phyloP scores from a whole-genome alignment of 2,113 vertebrate genomes.

The Platichthys flesus region DNA sequence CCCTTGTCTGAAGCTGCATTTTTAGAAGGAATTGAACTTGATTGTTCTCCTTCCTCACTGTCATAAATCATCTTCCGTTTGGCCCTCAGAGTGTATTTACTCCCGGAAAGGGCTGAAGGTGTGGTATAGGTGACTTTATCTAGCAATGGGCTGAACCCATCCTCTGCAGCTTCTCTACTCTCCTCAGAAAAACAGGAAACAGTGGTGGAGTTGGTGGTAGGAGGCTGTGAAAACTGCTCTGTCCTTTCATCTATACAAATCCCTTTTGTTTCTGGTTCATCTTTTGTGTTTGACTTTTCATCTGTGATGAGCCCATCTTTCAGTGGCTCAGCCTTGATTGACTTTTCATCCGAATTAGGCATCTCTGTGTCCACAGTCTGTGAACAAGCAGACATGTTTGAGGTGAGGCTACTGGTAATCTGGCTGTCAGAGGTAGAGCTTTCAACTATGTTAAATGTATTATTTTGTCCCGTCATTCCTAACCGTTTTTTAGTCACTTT shows the following conservation, averaged over 20 bases:
- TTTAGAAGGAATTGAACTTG: conserved; percentile 83
- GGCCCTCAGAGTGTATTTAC: conserved; percentile 93
- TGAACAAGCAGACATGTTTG: conserved; percentile 33
- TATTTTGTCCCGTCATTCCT: conserved; percentile 74
- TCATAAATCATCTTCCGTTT: conserved; percentile 93
- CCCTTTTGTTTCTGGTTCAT: conserved; percentile 28
- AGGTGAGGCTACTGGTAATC: conserved; percentile 21
- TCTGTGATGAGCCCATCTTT: neutral
- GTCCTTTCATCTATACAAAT: conserved; percentile 17
- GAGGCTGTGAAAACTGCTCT: conserved; percentile 19
- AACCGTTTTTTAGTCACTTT: conserved; percentile 89
- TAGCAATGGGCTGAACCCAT: conserved; percentile 62
- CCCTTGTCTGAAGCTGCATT: conserved; percentile 80
- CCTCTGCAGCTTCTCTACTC: conserved; percentile 48
- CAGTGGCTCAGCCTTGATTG: conserved; percentile 1
- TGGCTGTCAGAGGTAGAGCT: conserved; percentile 53
- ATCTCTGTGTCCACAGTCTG: conserved; percentile 44
- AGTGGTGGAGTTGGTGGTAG: conserved; percentile 28
- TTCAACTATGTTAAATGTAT: conserved; percentile 66
- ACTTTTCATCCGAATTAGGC: conserved; percentile 23
- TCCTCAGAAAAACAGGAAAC: conserved; percentile 42
- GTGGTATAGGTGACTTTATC: conserved; percentile 83
- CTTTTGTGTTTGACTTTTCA: neutral
- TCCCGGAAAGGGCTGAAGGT: conserved; percentile 88
- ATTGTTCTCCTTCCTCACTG: conserved; percentile 88